Evolutionary conservation across 2,797 vertebrate genomes (phyloP).

Genomic region (Sphenodon punctatus): DNA sequence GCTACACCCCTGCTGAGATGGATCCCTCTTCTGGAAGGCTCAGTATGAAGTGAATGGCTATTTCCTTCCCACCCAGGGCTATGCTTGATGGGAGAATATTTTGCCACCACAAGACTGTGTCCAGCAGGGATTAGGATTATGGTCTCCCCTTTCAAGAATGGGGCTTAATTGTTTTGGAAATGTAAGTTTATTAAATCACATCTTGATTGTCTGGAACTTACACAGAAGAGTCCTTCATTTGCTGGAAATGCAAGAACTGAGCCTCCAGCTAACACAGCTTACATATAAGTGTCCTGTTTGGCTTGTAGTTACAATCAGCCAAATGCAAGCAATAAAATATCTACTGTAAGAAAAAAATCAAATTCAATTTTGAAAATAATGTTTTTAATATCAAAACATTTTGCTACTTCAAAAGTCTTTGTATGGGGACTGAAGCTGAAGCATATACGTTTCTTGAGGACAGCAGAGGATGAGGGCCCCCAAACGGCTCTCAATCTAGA

Average conservation of each 20-base stretch:
- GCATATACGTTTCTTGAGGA: too few relatives aligned
- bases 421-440: not conserved
- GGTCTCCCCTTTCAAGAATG: too few relatives aligned
- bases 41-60: not conserved
- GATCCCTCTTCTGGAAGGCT: accelerated
- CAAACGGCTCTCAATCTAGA: not conserved
- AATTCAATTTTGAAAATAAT: not conserved
- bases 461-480: not conserved
- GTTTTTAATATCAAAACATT: too few relatives aligned
- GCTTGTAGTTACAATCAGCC: not conserved
- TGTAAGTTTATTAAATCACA: not conserved
- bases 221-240: not conserved
- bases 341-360: not conserved
- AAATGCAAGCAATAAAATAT: not conserved
- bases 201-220: not conserved
- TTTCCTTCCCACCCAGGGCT: not conserved
- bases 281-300: not conserved
- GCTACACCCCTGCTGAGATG: too few relatives aligned
- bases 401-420: not conserved
- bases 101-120: not conserved
- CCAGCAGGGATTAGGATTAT: not conserved
- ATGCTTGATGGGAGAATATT: not conserved
- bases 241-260: not conserved
- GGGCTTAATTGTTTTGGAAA: not conserved
- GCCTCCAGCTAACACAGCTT: not conserved